These are phyloP conservation scores for Idaea straminata DNA, from an alignment of 2,888 invertebrate species.

Conservation along the genomic window DNA sequence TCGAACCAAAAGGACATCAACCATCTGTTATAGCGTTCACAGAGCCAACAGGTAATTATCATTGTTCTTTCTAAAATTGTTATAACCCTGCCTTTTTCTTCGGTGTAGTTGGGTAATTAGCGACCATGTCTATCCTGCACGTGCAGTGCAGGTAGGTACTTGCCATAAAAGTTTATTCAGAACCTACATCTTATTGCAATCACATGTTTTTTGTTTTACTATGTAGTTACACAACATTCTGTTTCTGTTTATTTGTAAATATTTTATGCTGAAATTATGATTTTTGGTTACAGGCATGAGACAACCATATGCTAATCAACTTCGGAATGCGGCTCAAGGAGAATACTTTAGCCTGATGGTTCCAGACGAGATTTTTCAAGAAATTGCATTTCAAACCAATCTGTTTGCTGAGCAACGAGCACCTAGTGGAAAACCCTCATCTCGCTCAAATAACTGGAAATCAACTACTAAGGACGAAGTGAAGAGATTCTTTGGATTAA, in stretches of 20 bases:
- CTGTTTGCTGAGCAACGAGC: slow-evolving; percentile 18
- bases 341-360: slow-evolving; percentile 17
- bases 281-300: slow-evolving; percentile 12
- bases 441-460: slow-evolving; percentile 26
- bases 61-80: too few species aligned
- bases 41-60: slow-evolving; percentile 13
- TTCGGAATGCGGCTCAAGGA: slow-evolving; percentile 7
- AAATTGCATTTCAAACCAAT: slow-evolving; percentile 21
- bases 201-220: slow-evolving; percentile 9
- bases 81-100: too few species aligned
- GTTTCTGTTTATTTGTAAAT: too few species aligned
- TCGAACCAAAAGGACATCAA: slow-evolving; percentile 11
- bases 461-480: slow-evolving; percentile 23
- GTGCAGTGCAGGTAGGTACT: too few species aligned
- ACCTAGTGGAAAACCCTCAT: slow-evolving; percentile 16
- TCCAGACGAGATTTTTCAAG: slow-evolving; percentile 15
- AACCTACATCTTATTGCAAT: too few species aligned
- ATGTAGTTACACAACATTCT: too few species aligned
- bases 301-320: slow-evolving; percentile 7
- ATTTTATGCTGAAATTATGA: slow-evolving; percentile 4
- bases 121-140: too few species aligned
- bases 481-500: slow-evolving; percentile 27
- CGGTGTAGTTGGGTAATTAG: too few species aligned
- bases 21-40: slow-evolving; percentile 13
- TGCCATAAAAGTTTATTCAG: too few species aligned